phyloP scores from a whole-genome alignment of 2,113 vertebrate species.

The Chaetops frenatus region DNA sequence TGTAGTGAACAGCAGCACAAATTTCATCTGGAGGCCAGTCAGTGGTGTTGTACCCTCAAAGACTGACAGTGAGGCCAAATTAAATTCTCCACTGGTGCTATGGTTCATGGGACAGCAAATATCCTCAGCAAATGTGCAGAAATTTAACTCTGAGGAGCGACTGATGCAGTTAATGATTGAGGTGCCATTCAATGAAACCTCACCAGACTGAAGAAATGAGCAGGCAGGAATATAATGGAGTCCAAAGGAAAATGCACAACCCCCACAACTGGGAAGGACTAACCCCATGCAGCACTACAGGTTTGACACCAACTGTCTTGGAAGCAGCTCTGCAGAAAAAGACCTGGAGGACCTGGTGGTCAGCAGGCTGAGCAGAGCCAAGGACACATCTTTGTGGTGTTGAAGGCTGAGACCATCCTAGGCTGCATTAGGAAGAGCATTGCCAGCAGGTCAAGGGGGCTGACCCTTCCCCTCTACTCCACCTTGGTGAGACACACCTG shows the following conservation, averaged over 20 bases:
- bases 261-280: background rate
- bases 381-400: too few relatives aligned
- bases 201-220: background rate
- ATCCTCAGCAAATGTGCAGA: background rate
- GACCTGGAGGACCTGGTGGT: background rate
- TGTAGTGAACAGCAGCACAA: background rate
- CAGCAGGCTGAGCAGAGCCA: background rate
- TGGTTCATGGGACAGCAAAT: background rate
- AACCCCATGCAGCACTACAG: background rate
- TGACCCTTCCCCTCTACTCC: background rate
- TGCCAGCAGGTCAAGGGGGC: background rate
- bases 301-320: background rate
- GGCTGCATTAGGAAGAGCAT: background rate
- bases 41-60: background rate
- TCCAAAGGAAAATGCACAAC: background rate
- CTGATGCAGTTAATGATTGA: background rate
- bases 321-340: background rate
- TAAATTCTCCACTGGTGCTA: background rate
- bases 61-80: background rate
- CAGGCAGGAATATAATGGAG: background rate
- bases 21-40: background rate
- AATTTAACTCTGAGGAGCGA: background rate
- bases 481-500: background rate
- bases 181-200: background rate
- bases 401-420: too few relatives aligned